phyloP scores from a whole-genome alignment of 2,113 vertebrate genomes.

The Gavia stellata region DNA sequence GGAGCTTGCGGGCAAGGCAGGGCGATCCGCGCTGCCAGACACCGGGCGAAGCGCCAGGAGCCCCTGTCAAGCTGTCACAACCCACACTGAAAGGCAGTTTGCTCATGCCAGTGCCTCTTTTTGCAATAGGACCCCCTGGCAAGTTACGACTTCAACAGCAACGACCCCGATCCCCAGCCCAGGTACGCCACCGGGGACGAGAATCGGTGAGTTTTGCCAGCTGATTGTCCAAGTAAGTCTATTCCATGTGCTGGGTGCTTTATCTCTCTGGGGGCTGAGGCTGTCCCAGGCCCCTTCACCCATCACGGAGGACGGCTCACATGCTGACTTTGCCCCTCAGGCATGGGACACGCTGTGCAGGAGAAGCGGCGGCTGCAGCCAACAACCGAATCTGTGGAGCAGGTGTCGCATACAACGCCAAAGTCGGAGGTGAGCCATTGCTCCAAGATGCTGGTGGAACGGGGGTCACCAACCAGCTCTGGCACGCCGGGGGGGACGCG shows the following conservation, averaged over 20 bases:
- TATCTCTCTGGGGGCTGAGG: accelerated
- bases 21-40: accelerated
- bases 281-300: background rate
- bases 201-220: slow-evolving; percentile 65
- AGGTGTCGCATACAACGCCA: slow-evolving; percentile 69
- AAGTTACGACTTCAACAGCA: slow-evolving; percentile 74
- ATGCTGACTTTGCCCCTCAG: slow-evolving; percentile 13
- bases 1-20: accelerated
- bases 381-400: slow-evolving; percentile 70
- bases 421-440: slow-evolving; percentile 61
- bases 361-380: slow-evolving; percentile 69
- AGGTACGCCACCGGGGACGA: slow-evolving; percentile 35
- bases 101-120: accelerated
- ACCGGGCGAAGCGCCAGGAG: background rate
- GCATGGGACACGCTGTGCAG: slow-evolving; percentile 79
- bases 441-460: accelerated
- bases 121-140: slow-evolving; percentile 73
- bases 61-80: background rate
- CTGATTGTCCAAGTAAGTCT: too few species aligned
- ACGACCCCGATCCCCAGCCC: slow-evolving; percentile 78
- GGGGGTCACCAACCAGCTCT: accelerated
- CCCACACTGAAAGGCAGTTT: accelerated
- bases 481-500: accelerated
- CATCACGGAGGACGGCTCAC: accelerated
- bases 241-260: background rate